Evolutionary conservation across 2,888 invertebrate genomes (phyloP).

Genomic region (Tubulanus polymorphus): DNA sequence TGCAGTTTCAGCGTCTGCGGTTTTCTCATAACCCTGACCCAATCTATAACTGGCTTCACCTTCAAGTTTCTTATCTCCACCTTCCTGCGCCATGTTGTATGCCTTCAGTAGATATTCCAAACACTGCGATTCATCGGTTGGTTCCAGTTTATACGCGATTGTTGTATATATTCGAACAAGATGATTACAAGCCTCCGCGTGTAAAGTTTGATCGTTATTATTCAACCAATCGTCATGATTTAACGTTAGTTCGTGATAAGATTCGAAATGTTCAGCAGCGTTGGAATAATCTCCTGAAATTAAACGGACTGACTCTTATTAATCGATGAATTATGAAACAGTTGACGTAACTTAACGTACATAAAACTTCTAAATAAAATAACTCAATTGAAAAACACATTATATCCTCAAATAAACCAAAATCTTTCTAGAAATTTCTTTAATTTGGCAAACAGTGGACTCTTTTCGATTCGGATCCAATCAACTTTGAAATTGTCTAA

Average conservation of each 20-base stretch:
- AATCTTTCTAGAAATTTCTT: background rate
- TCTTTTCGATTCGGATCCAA: background rate
- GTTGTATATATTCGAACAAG: slow-evolving; percentile 43
- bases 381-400: no score
- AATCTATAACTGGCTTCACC: slow-evolving; percentile 47
- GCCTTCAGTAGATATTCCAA: slow-evolving; percentile 44
- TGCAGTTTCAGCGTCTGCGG: slow-evolving; percentile 41
- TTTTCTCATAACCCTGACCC: slow-evolving; percentile 43
- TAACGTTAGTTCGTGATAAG: slow-evolving; percentile 38
- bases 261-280: slow-evolving; percentile 47
- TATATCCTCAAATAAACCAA: background rate
- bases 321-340: no score
- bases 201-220: slow-evolving; percentile 27
- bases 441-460: background rate
- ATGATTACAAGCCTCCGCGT: slow-evolving; percentile 42
- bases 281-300: slow-evolving; percentile 36
- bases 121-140: slow-evolving; percentile 24
- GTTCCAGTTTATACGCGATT: slow-evolving; percentile 31
- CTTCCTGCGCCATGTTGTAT: slow-evolving; percentile 44
- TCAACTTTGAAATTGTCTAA: no score
- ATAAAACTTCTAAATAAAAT: no score
- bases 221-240: slow-evolving; percentile 36
- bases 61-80: slow-evolving; percentile 33
- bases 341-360: no score
- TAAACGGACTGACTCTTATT: no score